phyloP scores from a whole-genome alignment of 2,888 invertebrate genomes.

The Cataglyphis livida region DNA sequence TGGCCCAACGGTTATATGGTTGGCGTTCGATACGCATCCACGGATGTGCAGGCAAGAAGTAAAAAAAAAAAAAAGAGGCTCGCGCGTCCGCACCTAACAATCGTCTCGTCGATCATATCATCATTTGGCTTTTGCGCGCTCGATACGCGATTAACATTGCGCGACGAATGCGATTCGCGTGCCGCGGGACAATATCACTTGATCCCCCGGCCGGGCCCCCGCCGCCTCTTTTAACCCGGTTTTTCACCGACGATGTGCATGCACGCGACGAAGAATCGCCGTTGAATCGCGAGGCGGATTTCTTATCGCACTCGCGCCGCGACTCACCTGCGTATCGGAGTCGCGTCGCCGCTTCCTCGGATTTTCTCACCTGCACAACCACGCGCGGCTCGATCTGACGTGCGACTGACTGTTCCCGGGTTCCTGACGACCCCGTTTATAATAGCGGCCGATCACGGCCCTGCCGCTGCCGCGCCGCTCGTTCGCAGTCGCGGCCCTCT shows the following conservation, averaged over 20 bases:
- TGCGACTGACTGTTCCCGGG: slow-evolving; percentile 82
- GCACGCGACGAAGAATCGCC: slow-evolving; percentile 35
- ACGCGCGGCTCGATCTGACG: slow-evolving; percentile 69
- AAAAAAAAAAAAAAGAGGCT: neutral
- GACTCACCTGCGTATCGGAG: slow-evolving; percentile 64
- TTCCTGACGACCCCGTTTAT: slow-evolving; percentile 82
- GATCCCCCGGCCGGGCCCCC: slow-evolving; percentile 1
- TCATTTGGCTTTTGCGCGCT: slow-evolving; percentile 4
- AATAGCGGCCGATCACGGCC: slow-evolving; percentile 76
- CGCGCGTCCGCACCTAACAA: slow-evolving; percentile 22
- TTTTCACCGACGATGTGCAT: slow-evolving; percentile 24
- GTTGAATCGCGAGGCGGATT: slow-evolving; percentile 24
- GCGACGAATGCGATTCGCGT: slow-evolving; percentile 50
- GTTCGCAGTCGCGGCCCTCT: slow-evolving; percentile 65
- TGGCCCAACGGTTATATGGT: slow-evolving; percentile 13
- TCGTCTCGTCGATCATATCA: slow-evolving; percentile 17
- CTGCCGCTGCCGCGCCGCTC: slow-evolving; percentile 81
- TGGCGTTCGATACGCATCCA: slow-evolving; percentile 21
- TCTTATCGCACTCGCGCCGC: slow-evolving; percentile 42
- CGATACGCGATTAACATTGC: slow-evolving; percentile 1
- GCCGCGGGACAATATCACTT: slow-evolving; percentile 45
- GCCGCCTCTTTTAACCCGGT: slow-evolving; percentile 31
- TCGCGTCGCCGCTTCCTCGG: slow-evolving; percentile 21
- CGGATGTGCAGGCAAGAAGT: slow-evolving; percentile 1
- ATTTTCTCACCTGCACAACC: slow-evolving; percentile 60